Base-by-base conservation (phyloP, 2,797 vertebrate genomes). In the Sus cebifrons region DNA sequence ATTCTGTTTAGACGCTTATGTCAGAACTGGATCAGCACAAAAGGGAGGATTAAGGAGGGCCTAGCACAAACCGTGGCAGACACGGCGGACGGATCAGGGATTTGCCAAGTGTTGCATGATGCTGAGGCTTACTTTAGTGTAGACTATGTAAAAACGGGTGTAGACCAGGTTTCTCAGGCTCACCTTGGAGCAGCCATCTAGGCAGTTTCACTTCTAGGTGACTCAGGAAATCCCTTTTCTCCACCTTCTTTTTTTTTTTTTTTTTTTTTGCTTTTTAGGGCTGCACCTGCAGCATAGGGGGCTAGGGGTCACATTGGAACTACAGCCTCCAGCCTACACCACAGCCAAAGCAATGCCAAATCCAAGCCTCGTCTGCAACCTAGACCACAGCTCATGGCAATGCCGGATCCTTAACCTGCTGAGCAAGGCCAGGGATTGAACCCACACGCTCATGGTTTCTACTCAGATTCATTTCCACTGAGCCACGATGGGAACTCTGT, bases 1-100 rank as follows among this genome's bases (percentile, higher is more conserved):
- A 3, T 91, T 94, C 65, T 54, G 49, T 94, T 44, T 18, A 86
- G 32, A 89, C 15, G 25, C 21, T 70, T 62, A 20, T n/a, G 17
- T 90, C 60, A 77, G 67, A 90, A 79, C 7, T 65, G 49, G 67
- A 85, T 70, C 9, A 32, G 49, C 32, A 23, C 29, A 44, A 11
- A 40, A 62, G n/a, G 32, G 9, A 23, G 89, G 54, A 58, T 9
- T 25, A 86, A 65, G 67, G 74, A 20, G 36, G 29, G 13, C 49
- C 32, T 44, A 11, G 32, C 65, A 44, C 36, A 29, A 12, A 36
- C 54, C 1, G 0, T 0, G 17, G 64, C 91, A 58, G 79, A 17
- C 29, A 0, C 44, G 10, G 49, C 2, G 32, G 75, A 14, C 89
- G 9, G 5, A 0, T 20, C 71, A 1, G 3, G 71, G 25, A 3